A percentile compares a stretch with the other conserved stretches of the same genome.
Conservation (phyloP, 92 coral and sea anemone species). For the Paramuricea clavata region DNA sequence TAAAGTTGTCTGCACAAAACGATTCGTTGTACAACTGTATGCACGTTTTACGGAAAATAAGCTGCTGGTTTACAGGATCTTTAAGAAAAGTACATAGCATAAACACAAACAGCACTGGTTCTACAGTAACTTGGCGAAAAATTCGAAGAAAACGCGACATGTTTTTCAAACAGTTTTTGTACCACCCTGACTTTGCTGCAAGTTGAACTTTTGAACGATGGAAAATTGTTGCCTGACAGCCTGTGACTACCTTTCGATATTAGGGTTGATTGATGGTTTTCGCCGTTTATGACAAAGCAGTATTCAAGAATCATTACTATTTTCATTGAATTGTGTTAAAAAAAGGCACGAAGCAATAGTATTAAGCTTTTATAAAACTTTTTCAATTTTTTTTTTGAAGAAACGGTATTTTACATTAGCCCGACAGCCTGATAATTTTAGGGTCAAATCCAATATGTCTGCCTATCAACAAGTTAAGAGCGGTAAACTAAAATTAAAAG, state of each 20-base stretch:
- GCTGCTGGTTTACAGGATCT: slow-evolving; percentile 85
- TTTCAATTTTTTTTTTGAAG: background rate
- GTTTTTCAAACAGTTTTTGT: background rate
- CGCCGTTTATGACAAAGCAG: background rate
- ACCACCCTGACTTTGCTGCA: too few species aligned
- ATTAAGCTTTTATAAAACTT: slow-evolving; percentile 1
- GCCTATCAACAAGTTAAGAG: slow-evolving; percentile 91
- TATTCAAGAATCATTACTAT: background rate
- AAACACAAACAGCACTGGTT: slow-evolving; percentile 87
- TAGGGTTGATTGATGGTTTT: background rate
- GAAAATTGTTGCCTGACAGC: background rate
- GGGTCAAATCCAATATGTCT: slow-evolving; percentile 64
- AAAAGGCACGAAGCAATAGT: background rate
- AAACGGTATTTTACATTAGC: background rate
- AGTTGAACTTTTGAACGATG: background rate
- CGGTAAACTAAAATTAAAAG: slow-evolving; percentile 88
- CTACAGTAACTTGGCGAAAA: slow-evolving; percentile 83
- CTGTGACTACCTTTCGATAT: background rate
- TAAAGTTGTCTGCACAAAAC: slow-evolving; percentile 75
- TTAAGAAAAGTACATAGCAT: slow-evolving; percentile 85
- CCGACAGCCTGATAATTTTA: slow-evolving; percentile 1
- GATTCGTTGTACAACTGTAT: slow-evolving; percentile 68
- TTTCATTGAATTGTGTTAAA: background rate
- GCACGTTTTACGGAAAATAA: slow-evolving; percentile 88
- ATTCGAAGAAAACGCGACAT: background rate